Evolutionary conservation across 2,113 vertebrate species (phyloP), one percentile per base, ranked within the genome.

Genomic region (Takifugu bimaculatus): DNA sequence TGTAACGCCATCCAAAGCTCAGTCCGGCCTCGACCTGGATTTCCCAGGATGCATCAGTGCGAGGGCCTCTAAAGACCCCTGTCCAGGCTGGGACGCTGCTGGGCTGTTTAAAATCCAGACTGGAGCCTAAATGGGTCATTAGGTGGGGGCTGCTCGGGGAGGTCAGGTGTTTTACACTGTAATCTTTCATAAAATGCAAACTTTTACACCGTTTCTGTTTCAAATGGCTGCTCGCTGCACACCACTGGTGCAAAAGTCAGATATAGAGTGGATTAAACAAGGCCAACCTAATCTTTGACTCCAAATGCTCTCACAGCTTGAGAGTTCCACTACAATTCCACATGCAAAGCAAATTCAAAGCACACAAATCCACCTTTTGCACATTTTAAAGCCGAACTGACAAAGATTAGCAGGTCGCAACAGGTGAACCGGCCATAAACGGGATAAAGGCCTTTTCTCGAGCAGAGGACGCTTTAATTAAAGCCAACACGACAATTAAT

Each of bases 191-290:
- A 45, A 45, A 45, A 56, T 62, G n/a, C 35, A 50, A 44, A 45
- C 20, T 4, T 10, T 2, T 32, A 27, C 4, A 51, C 0, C 15
- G 10, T 13, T 60, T 56, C 14, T 25, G 42, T 12, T 2, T 26
- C 9, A 43, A 58, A 54, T 28, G 6, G 11, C 20, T 57, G 7
- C 2, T 29, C n/a, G 26, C 29, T 27, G n/a, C 1, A 9, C 44
- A 45, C 4, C 2, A 45, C 44, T 45, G 12, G 44, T 45, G 13
- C 14, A 15, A 5, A 2, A 29, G 72, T 11, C 20, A 62, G 28
- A 54, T 57, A n/a, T 39, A 48, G 69, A 57, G 39, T 52, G 78
- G 67, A 68, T 10, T 65, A 72, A 79, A 62, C 60, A 63, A 13
- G 20, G n/a, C 54, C 64, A 60, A 77, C 48, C 68, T 57, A 68